Conservation (phyloP, 2,797 vertebrate species). For the Lerista edwardsae region DNA sequence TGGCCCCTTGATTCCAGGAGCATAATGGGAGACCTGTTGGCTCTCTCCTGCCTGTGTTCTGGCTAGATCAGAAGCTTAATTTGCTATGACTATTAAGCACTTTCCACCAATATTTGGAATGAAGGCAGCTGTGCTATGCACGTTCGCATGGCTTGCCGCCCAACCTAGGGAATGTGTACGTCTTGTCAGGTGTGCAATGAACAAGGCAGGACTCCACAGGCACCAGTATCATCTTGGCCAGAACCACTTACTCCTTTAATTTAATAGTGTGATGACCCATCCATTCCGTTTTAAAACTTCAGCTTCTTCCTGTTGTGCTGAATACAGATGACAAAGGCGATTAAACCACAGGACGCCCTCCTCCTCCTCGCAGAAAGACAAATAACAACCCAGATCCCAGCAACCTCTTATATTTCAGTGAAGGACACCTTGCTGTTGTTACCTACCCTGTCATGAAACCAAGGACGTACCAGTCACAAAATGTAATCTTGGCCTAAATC, state of each 20-base stretch:
- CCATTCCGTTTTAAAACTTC: constrained; percentile 32
- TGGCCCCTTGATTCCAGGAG: constrained; percentile 16
- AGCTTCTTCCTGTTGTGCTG: constrained; percentile 27
- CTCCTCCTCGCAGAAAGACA: constrained; percentile 22
- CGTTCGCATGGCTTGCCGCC: constrained; percentile 53
- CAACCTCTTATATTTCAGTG: not conserved
- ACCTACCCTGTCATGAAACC: not conserved
- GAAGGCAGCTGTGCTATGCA: constrained; percentile 64
- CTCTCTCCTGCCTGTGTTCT: constrained; percentile 42
- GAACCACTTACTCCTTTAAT: constrained; percentile 15
- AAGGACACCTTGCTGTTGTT: not conserved
- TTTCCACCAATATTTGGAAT: constrained; percentile 54
- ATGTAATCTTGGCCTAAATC: not conserved
- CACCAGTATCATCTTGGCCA: constrained; percentile 23
- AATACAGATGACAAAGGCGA: constrained; percentile 22
- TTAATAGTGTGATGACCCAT: constrained; percentile 41
- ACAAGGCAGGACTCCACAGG: constrained; percentile 48
- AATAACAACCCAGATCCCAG: constrained; percentile 1
- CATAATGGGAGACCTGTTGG: constrained; percentile 39
- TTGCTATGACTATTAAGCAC: constrained; percentile 60
- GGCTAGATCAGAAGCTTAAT: constrained; percentile 37
- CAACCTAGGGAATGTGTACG: constrained; percentile 39
- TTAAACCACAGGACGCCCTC: constrained; percentile 33
- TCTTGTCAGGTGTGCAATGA: constrained; percentile 59
- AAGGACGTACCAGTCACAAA: not conserved